Evolutionary conservation across 2,113 vertebrate species (phyloP).

Genomic region (Grammatotria lemairii): DNA sequence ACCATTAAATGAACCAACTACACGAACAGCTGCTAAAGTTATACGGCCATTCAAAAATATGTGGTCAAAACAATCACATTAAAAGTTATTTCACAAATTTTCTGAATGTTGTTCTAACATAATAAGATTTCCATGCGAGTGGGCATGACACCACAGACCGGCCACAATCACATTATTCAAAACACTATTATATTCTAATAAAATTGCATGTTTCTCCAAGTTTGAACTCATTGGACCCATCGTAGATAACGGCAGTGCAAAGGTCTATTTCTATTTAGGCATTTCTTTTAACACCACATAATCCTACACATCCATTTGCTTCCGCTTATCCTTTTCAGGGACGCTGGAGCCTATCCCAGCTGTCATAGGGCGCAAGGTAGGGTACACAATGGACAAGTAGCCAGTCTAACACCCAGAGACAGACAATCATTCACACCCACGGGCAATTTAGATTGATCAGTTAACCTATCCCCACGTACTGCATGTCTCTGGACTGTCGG

Average conservation of each 20-base stretch:
- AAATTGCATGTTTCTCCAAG: neutral
- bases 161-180: neutral
- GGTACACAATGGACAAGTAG: neutral
- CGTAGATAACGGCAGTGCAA: neutral
- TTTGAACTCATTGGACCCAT: neutral
- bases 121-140: accelerated
- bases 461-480: accelerated
- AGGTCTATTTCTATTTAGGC: neutral
- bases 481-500: neutral
- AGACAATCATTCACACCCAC: neutral
- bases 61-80: neutral
- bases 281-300: neutral
- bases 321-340: neutral
- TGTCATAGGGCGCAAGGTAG: neutral
- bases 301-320: neutral
- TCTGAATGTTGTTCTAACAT: neutral
- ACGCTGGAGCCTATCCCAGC: neutral
- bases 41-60: neutral
- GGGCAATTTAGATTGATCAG: accelerated
- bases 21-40: neutral
- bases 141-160: accelerated
- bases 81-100: neutral
- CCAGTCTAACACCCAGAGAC: neutral
- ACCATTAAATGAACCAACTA: neutral
- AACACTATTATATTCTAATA: neutral